These are phyloP conservation scores for Drosophila pseudotakahashii DNA, from an alignment of 2,888 invertebrate genomes.

Conservation along the genomic window DNA sequence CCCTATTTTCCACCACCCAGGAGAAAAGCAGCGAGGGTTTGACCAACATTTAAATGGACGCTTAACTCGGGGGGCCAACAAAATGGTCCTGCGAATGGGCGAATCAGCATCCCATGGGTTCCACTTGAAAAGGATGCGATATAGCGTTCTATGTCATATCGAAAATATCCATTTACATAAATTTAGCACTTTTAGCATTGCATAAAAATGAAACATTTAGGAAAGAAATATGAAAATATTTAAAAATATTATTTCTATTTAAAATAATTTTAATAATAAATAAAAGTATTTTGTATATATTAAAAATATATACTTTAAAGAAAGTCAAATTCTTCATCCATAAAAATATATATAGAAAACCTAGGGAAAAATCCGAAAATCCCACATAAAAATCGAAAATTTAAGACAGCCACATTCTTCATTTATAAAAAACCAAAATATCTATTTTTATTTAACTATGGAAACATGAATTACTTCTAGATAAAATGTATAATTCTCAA, in stretches of 20 bases:
- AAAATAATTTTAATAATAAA: no score
- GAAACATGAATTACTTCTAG: no score
- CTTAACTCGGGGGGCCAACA: conserved; percentile 33
- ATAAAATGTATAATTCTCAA: no score
- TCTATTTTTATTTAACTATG: no score
- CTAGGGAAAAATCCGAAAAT: no score
- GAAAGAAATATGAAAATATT: neutral
- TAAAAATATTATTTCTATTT: no score
- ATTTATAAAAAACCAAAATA: no score
- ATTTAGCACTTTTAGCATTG: no score
- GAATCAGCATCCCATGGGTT: conserved; percentile 5
- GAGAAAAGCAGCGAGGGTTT: conserved; percentile 21
- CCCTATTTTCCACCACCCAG: neutral
- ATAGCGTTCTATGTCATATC: neutral
- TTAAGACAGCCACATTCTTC: neutral
- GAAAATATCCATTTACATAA: neutral
- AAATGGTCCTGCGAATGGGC: neutral
- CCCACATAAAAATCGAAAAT: neutral
- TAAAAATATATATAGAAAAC: no score
- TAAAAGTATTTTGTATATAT: no score
- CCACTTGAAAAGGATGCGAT: neutral
- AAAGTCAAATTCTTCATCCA: no score
- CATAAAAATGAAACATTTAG: neutral
- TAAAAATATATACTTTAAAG: no score
- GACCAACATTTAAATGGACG: conserved; percentile 61